A percentile compares a stretch with the other conserved stretches of the same genome.
Conservation (phyloP, 2,113 vertebrate genomes). For the Crocuta crocuta region DNA sequence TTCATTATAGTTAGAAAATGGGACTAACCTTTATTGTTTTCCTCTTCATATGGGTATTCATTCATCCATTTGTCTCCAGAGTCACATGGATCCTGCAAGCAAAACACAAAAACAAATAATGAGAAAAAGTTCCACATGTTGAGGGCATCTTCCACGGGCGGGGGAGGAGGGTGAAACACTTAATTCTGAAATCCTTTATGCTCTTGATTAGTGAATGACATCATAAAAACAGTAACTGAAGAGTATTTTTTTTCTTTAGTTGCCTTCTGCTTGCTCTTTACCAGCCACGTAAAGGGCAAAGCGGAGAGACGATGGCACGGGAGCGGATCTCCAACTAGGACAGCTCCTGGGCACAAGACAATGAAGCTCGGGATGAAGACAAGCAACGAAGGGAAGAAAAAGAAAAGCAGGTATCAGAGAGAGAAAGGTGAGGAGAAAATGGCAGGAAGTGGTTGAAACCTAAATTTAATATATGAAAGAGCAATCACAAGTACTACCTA, state of each 20-base stretch:
- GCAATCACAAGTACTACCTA: neutral
- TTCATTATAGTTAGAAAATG: neutral
- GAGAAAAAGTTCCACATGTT: neutral
- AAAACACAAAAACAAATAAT: constrained; percentile 56
- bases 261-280: neutral
- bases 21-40: constrained; percentile 86
- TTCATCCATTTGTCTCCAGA: constrained; percentile 83
- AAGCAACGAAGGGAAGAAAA: neutral
- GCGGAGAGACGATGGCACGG: neutral
- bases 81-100: constrained; percentile 85
- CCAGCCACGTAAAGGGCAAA: neutral
- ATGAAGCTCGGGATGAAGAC: neutral
- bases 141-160: neutral
- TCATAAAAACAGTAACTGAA: neutral
- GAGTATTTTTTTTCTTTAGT: neutral
- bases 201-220: neutral
- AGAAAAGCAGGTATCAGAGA: neutral
- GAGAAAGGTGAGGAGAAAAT: neutral
- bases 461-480: neutral
- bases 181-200: neutral
- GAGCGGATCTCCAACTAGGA: neutral
- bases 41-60: constrained; percentile 87
- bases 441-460: neutral
- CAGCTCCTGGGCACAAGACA: too few relatives aligned
- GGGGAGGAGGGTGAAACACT: neutral